phyloP scores from a whole-genome alignment of 2,888 invertebrate genomes.

The Temnothorax ravouxi region DNA sequence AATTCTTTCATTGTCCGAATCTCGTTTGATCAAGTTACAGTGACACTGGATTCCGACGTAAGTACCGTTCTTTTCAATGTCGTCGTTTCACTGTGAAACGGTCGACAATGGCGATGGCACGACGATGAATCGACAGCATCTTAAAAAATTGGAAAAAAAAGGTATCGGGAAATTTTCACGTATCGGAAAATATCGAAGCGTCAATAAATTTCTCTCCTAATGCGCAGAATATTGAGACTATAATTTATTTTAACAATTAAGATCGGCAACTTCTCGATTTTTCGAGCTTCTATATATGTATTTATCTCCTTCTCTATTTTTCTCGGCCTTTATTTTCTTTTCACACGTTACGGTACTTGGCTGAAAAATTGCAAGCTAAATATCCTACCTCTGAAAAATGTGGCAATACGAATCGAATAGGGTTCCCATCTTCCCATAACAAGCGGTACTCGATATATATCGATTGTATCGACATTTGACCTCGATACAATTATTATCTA shows the following conservation, averaged over 20 bases:
- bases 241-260: constrained; percentile 11
- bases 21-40: background rate
- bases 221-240: background rate
- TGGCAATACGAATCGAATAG: background rate
- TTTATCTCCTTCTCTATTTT: background rate
- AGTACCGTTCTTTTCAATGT: constrained; percentile 4
- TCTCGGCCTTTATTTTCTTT: background rate
- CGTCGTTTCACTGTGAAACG: constrained; percentile 4
- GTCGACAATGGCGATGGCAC: background rate
- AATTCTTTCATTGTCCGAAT: constrained; percentile 4
- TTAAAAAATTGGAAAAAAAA: constrained; percentile 20
- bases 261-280: background rate
- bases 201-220: background rate
- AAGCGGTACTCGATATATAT: constrained; percentile 9
- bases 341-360: background rate
- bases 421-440: constrained; percentile 9
- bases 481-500: constrained; percentile 49
- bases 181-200: constrained; percentile 17
- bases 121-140: constrained; percentile 33
- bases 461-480: constrained; percentile 9
- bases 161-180: background rate
- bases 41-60: background rate
- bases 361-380: constrained; percentile 8
- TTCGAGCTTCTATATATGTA: background rate
- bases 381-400: background rate